Evolutionary conservation across 1,140 invertebrate species (phyloP), one percentile per base, ranked within the genome.

Genomic region (Oedothorax gibbosus): DNA sequence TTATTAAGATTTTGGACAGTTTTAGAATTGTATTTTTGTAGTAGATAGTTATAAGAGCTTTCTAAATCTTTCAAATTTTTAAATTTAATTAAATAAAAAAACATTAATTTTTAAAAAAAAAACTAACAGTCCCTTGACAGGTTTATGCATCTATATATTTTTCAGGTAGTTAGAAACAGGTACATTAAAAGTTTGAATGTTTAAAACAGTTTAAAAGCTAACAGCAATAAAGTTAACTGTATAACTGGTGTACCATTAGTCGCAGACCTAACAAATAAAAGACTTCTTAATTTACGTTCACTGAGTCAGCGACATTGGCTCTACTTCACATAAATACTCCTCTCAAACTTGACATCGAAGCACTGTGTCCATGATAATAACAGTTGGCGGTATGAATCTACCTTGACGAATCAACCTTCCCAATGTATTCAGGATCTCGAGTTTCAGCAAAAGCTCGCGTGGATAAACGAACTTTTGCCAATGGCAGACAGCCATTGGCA

Each of bases 401-500:
- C 64, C 64, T 35, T 20, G 50, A 80, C 64, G 65, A 69, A 78
- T 78, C 51, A 60, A 78, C 15, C 77, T 57, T 79, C 76, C 65
- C 56, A 57, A 71, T 71, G 68, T 54, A 14, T 57, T 54, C 68
- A 15, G 7, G 35, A 8, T 72, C 69, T 82, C 69, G 57, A 21
- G 54, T 82, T 73, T 82, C 80, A 18, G 51, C 35, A 35, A 35
- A 64, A 51, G 65, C 14, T 21, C 66, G 18, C 80, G 80, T 71
- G 77, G 77, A 20, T 50, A 71, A 69, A 79, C 68, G 75, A 50
- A 66, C 68, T 79, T 18, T 51, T 57, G 53, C 68, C 65, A 73
- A 72, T 81, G 80, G 80, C 80, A 65, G 18, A 0, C n/a, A 14
- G 80, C 80, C 80, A 82, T 82, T 82, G 80, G 80, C 80, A 82